These are phyloP conservation scores for Prochilodus magdalenae DNA, from an alignment of 2,113 vertebrate genomes.

Conservation along the genomic window DNA sequence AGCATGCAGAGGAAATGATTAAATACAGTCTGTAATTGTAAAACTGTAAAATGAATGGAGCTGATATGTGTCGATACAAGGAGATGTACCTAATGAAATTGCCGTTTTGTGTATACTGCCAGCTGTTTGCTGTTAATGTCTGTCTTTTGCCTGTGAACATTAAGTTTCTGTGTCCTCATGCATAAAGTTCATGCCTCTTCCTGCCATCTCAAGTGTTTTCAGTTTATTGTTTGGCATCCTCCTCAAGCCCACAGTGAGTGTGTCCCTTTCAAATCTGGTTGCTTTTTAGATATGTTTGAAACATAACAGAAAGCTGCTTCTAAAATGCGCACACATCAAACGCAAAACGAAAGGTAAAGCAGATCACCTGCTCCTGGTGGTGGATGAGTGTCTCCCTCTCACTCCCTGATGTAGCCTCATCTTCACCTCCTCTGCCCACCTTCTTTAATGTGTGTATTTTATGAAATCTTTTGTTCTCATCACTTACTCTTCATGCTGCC, in stretches of 20 bases:
- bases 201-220: constrained; percentile 12
- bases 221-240: constrained; percentile 11
- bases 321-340: constrained; percentile 58
- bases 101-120: no score
- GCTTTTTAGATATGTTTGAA: constrained; percentile 46
- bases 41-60: no score
- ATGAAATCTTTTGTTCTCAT: constrained; percentile 70
- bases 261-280: constrained; percentile 37
- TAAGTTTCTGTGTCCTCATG: background rate
- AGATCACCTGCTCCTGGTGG: background rate
- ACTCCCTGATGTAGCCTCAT: background rate
- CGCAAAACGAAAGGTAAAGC: constrained; percentile 30
- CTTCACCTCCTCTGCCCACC: constrained; percentile 8
- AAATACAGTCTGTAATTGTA: no score
- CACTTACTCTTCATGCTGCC: constrained; percentile 74
- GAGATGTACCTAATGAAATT: no score
- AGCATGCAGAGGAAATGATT: no score
- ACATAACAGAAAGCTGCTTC: constrained; percentile 22
- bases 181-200: background rate
- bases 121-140: background rate
- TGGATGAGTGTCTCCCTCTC: constrained; percentile 37
- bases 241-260: constrained; percentile 43
- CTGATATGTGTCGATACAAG: no score
- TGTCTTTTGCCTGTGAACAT: background rate
- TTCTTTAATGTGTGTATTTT: constrained; percentile 70